phyloP scores from a whole-genome alignment of 2,797 vertebrate genomes.

The Champsocephalus gunnari region DNA sequence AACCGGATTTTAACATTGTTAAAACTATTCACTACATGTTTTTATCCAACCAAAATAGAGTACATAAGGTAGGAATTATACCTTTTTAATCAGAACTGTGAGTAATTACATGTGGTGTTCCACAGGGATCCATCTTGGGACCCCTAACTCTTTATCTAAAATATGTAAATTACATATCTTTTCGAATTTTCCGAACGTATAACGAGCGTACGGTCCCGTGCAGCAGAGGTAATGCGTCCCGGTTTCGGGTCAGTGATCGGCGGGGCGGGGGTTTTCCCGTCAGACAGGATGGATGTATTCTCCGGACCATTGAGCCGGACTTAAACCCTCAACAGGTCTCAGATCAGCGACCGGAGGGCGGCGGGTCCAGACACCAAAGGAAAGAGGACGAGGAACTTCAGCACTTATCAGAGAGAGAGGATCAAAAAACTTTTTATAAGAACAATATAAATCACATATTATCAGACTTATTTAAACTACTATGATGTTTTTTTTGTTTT shows the following conservation, averaged over 20 bases:
- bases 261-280: conserved; percentile 35
- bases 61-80: no score
- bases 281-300: conserved; percentile 76
- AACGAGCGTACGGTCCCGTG: background rate
- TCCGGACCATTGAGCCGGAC: conserved; percentile 50
- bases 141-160: no score
- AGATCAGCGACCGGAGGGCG: conserved; percentile 52
- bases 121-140: no score
- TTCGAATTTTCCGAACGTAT: no score
- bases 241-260: conserved; percentile 22
- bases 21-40: no score
- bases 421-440: conserved; percentile 55
- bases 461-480: conserved; percentile 73
- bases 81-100: no score
- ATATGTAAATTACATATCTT: no score
- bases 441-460: conserved; percentile 71
- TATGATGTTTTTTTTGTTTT: conserved; percentile 67
- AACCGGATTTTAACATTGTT: no score
- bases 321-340: conserved; percentile 28
- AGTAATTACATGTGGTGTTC: no score
- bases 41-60: no score
- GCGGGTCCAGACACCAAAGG: conserved; percentile 78
- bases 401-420: conserved; percentile 69
- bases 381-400: conserved; percentile 66
- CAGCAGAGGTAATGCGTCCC: conserved; percentile 25